A percentile compares a stretch with the other conserved stretches of the same genome.
These are phyloP conservation scores for Ochropacha duplaris DNA, from an alignment of 2,888 invertebrate genomes.

Conservation along the genomic window DNA sequence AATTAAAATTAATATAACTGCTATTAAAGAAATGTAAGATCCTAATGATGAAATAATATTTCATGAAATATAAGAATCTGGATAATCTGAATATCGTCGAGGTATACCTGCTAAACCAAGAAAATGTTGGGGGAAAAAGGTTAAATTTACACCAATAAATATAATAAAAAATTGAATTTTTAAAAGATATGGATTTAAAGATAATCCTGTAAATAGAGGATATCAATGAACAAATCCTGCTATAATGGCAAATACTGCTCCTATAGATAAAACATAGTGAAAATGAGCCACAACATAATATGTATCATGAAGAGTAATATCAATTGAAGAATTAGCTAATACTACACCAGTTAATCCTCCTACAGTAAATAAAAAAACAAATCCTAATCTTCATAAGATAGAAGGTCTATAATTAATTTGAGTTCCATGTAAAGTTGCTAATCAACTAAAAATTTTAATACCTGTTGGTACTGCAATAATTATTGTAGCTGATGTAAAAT, in stretches of 20 bases:
- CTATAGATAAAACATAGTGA: conserved; percentile 91
- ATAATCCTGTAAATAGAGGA: conserved; percentile 85
- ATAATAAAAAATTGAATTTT: conserved; percentile 88
- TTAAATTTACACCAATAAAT: conserved; percentile 90
- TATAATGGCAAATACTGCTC: conserved; percentile 91
- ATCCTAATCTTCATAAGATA: conserved; percentile 87
- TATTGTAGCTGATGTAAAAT: conserved; percentile 93
- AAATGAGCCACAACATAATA: conserved; percentile 93
- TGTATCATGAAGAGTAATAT: conserved; percentile 91
- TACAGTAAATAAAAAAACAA: conserved; percentile 90
- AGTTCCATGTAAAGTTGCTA: conserved; percentile 86
- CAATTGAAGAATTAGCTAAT: conserved; percentile 89
- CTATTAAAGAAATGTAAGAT: conserved; percentile 84
- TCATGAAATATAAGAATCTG: conserved; percentile 85
- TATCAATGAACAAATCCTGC: conserved; percentile 88
- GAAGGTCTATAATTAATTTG: conserved; percentile 83
- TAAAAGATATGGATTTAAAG: conserved; percentile 82
- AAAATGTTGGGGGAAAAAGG: conserved; percentile 92
- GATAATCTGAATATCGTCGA: conserved; percentile 89
- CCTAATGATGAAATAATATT: conserved; percentile 87
- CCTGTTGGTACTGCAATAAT: conserved; percentile 94
- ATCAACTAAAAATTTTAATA: conserved; percentile 91
- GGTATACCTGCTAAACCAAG: conserved; percentile 83
- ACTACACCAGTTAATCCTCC: conserved; percentile 88
- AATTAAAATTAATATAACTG: conserved; percentile 83